Percentiles rank a stretch among this genome's conserved stretches.
Conservation (phyloP, 2,113 vertebrate genomes). For the Hippocampus zosterae region DNA sequence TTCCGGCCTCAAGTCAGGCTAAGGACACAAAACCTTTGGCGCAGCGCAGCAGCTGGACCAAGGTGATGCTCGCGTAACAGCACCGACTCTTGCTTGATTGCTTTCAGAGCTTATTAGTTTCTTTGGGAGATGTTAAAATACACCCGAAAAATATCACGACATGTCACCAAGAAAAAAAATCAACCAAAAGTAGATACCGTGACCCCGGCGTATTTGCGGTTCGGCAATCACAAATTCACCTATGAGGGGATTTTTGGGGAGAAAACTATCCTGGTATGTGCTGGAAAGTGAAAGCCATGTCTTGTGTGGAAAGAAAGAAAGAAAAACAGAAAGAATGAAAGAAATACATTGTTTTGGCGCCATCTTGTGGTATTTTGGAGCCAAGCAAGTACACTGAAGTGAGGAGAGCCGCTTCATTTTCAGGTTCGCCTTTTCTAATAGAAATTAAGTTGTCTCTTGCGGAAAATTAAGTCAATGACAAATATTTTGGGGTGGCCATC, state of each 20-base stretch:
- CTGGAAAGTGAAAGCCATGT: neutral
- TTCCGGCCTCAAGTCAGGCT: conserved; percentile 24
- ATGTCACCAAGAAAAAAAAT: neutral
- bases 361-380: neutral
- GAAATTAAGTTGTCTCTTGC: neutral
- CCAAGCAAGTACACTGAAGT: neutral
- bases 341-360: neutral
- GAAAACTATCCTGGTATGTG: neutral
- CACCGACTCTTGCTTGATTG: conserved; percentile 22
- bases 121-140: conserved; percentile 3
- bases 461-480: neutral
- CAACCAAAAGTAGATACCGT: neutral
- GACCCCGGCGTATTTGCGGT: neutral
- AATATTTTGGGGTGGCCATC: neutral
- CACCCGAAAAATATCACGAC: neutral
- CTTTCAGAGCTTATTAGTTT: conserved; percentile 58
- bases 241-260: neutral
- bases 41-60: conserved; percentile 8
- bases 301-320: neutral
- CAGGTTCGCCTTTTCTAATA: neutral
- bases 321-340: neutral
- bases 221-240: neutral
- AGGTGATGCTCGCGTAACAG: neutral
- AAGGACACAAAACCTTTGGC: conserved; percentile 11
- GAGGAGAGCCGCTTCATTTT: neutral